These are phyloP conservation scores for Hydrolagus affinis DNA, from an alignment of 2,113 vertebrate genomes.

Conservation along the genomic window DNA sequence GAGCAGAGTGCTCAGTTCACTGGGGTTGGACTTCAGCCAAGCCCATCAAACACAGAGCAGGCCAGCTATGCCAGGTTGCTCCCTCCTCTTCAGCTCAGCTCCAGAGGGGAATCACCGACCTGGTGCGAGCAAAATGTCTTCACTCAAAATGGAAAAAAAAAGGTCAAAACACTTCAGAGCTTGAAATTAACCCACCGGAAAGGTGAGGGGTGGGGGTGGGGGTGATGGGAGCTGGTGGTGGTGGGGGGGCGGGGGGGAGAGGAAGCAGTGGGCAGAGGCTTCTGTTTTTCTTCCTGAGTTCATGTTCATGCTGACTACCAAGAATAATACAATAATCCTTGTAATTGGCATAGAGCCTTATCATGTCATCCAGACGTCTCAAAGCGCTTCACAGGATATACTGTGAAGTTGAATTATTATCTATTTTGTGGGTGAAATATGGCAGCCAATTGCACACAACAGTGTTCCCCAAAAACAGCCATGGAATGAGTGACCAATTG, in stretches of 20 bases:
- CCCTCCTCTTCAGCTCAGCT: background rate
- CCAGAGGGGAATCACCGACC: background rate
- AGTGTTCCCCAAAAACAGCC: too few relatives aligned
- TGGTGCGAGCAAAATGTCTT: too few relatives aligned
- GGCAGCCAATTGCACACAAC: too few relatives aligned
- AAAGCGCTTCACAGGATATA: too few relatives aligned
- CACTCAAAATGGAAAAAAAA: too few relatives aligned
- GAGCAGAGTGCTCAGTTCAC: background rate
- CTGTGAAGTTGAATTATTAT: too few relatives aligned
- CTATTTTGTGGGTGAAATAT: too few relatives aligned
- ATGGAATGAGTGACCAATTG: too few relatives aligned
- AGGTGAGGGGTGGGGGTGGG: background rate
- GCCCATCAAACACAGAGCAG: background rate
- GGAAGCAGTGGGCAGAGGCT: background rate
- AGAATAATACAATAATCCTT: background rate
- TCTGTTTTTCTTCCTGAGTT: background rate
- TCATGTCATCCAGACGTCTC: too few relatives aligned
- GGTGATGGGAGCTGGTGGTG: background rate
- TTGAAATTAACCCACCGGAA: background rate
- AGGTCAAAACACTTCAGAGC: background rate
- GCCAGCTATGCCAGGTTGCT: background rate
- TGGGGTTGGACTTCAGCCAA: background rate
- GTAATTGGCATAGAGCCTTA: background rate
- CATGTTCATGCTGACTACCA: background rate
- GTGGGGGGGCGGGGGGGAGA: background rate